Evolutionary conservation across 2,888 invertebrate species (phyloP), one percentile per base, ranked within the genome.

Genomic region (Nomada hirtipes): DNA sequence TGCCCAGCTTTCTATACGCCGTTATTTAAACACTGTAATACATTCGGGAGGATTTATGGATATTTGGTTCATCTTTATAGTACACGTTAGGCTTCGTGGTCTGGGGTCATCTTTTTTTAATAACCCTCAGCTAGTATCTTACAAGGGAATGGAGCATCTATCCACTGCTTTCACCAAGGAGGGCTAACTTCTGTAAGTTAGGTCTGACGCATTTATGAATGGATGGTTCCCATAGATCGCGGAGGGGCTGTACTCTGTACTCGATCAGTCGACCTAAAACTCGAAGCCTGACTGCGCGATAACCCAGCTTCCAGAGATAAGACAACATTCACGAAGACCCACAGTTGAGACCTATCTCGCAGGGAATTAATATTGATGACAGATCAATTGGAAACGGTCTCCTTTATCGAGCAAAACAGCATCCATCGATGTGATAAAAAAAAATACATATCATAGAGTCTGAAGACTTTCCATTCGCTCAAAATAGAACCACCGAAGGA

Each of bases 401-500:
- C 36, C 7, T 36, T 36, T 36, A 36, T 36, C 9, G 7, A 36
- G 7, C 36, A 36, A 36, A 36, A 36, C 36, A 36, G 36, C 36
- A 36, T 36, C 36, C 36, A 36, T 0, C 36, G 36, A 36, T 36
- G 36, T 0, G 11, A 23, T 13, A 55, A 55, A 13, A 13, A 29
- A 2, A 18, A 29, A 29, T n/a, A 15, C 10, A 59, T 29, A 26
- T 4, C 15, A 18, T 2, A 4, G 4, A 2, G 10, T 11, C 26
- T 18, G 4, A 7, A n/a, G 59, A 50, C 11, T 61, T 61, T 61
- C 20, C 15, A 75, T 52, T 44, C 42, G 52, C 9, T 71, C 36
- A 50, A 72, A 73, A 63, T 50, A 73, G 42, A 42, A 64, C 10
- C 29, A 20, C 57, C 75, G 36, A 76, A 23, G 53, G 75, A 57